These are phyloP conservation scores for Steromphala cineraria DNA, from an alignment of 2,888 invertebrate genomes.

Conservation along the genomic window DNA sequence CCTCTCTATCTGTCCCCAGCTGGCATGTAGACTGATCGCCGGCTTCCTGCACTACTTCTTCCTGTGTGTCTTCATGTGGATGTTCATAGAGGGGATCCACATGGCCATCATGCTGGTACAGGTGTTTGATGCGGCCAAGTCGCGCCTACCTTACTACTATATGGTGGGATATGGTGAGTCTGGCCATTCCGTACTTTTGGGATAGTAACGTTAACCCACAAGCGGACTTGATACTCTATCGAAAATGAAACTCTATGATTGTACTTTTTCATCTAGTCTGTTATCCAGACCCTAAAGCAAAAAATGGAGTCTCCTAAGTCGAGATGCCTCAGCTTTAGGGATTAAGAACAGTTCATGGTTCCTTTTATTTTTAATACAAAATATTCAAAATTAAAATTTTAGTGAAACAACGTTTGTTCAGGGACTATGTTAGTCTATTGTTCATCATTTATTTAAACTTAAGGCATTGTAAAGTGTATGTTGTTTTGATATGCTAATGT, in stretches of 20 bases:
- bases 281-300: no score
- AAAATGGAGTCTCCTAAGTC: no score
- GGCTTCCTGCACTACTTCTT: conserved; percentile 64
- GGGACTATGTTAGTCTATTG: not conserved
- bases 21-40: conserved; percentile 61
- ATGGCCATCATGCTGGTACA: conserved; percentile 65
- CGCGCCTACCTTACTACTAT: conserved; percentile 62
- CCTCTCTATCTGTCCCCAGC: conserved; percentile 36
- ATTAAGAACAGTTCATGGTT: no score
- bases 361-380: no score
- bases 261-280: not conserved
- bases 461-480: no score
- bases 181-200: not conserved
- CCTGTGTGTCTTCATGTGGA: conserved; percentile 65
- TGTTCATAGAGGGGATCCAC: conserved; percentile 66
- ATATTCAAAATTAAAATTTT: not conserved
- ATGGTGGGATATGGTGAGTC: conserved; percentile 61
- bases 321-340: no score
- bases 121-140: conserved; percentile 64
- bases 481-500: no score
- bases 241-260: not conserved
- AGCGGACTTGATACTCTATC: not conserved
- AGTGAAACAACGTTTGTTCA: not conserved
- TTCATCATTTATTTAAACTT: no score
- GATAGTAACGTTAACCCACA: not conserved